A percentile compares a stretch with the other conserved stretches of the same genome.
These are phyloP conservation scores for Zosterops lateralis DNA, from an alignment of 2,113 vertebrate genomes.

Conservation along the genomic window DNA sequence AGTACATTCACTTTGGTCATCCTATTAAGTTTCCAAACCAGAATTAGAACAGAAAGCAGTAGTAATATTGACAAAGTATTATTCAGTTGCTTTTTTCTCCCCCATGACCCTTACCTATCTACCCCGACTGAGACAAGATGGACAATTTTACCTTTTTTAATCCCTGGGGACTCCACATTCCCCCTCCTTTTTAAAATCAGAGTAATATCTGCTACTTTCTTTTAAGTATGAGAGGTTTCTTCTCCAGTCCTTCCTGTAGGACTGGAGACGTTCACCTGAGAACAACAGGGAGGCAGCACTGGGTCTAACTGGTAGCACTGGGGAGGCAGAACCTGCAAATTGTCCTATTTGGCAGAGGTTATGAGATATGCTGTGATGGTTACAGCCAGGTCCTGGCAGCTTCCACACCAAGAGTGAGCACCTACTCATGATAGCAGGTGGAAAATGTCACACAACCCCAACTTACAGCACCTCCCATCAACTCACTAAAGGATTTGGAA, in stretches of 20 bases:
- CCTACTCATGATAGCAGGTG: neutral
- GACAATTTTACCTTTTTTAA: neutral
- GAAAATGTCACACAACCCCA: neutral
- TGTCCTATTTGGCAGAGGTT: neutral
- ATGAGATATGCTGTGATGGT: neutral
- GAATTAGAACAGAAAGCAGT: neutral
- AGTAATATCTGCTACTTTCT: neutral
- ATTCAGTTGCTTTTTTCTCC: neutral
- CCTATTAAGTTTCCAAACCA: neutral
- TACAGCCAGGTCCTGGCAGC: neutral
- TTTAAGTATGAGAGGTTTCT: neutral
- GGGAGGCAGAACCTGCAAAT: neutral
- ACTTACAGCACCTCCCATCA: neutral
- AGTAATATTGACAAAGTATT: neutral
- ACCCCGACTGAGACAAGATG: neutral
- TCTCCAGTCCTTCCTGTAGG: neutral
- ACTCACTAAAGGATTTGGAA: neutral
- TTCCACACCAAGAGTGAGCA: neutral
- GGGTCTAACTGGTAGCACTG: neutral
- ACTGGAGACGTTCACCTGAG: neutral
- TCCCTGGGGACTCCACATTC: neutral
- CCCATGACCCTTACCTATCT: neutral
- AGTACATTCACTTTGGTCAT: neutral
- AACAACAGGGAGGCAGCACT: neutral
- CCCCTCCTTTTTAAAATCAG: neutral